Percentiles rank a stretch among this genome's conserved stretches.
These are phyloP conservation scores for Echinometra lucunter DNA, from an alignment of 53 echinoderm and acorn worm genomes.

Conservation along the genomic window DNA sequence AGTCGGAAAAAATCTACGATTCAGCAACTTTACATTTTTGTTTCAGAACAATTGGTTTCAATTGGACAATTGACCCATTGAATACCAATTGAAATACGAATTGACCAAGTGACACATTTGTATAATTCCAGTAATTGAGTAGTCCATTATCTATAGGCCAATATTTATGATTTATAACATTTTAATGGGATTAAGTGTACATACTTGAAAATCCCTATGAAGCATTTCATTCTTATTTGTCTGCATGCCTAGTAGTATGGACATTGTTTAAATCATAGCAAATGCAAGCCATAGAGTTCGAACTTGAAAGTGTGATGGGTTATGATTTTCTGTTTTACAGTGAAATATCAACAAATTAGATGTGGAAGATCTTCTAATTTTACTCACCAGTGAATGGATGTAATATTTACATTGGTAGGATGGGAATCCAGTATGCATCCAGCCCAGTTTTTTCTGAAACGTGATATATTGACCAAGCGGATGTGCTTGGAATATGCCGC, in stretches of 20 bases:
- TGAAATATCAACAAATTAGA: constrained; percentile 39
- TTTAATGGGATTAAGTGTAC: background rate
- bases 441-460: constrained; percentile 48
- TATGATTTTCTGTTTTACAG: background rate
- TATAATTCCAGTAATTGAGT: too few relatives aligned
- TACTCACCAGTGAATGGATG: constrained; percentile 40
- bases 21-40: background rate
- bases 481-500: constrained; percentile 48
- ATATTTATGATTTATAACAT: background rate
- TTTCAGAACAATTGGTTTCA: background rate
- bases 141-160: background rate
- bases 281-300: background rate
- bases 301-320: background rate
- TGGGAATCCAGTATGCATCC: constrained; percentile 46
- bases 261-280: background rate
- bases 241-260: too few relatives aligned
- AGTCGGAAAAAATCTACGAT: too few relatives aligned
- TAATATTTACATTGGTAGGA: constrained; percentile 25
- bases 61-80: too few relatives aligned
- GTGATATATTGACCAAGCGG: constrained; percentile 66
- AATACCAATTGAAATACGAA: too few relatives aligned
- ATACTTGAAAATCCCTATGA: background rate
- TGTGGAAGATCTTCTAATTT: constrained; percentile 45
- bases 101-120: too few relatives aligned
- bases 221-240: background rate